These are phyloP conservation scores for Seladonia tumulorum DNA, from an alignment of 2,888 invertebrate genomes.

Conservation along the genomic window DNA sequence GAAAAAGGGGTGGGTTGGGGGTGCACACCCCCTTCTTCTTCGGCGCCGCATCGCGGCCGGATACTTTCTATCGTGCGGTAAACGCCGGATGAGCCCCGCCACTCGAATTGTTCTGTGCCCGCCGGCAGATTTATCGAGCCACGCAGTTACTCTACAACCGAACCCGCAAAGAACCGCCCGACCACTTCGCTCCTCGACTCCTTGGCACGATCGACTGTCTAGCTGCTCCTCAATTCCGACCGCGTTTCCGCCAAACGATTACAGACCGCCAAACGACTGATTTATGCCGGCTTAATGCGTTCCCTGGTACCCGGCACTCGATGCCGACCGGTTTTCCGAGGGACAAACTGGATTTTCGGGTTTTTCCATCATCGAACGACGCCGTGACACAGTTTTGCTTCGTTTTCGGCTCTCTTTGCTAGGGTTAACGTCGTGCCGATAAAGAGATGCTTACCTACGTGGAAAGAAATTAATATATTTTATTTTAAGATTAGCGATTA, in stretches of 20 bases:
- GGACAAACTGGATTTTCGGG: not conserved
- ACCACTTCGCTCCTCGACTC: constrained; percentile 26
- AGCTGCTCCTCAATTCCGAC: constrained; percentile 36
- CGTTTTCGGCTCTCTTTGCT: not conserved
- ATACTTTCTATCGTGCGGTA: constrained; percentile 74
- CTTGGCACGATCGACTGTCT: constrained; percentile 48
- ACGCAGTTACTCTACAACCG: constrained; percentile 24
- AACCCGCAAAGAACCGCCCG: not conserved
- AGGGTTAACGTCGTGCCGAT: not conserved
- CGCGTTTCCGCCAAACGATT: constrained; percentile 38
- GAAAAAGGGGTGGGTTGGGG: not conserved
- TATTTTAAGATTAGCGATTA: too few species aligned
- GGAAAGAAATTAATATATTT: too few species aligned
- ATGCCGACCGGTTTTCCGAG: not conserved
- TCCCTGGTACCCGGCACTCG: not conserved
- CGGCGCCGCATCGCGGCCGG: constrained; percentile 62
- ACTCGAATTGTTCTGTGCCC: constrained; percentile 67
- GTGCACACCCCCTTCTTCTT: constrained; percentile 13
- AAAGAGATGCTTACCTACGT: too few species aligned
- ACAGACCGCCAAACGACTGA: constrained; percentile 38
- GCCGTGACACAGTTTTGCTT: not conserved
- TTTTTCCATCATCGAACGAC: not conserved
- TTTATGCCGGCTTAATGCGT: constrained; percentile 42
- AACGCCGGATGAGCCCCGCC: constrained; percentile 70
- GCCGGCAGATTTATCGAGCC: constrained; percentile 71